phyloP scores from a whole-genome alignment of 2,113 vertebrate genomes.

The Neodon shergylaensis region DNA sequence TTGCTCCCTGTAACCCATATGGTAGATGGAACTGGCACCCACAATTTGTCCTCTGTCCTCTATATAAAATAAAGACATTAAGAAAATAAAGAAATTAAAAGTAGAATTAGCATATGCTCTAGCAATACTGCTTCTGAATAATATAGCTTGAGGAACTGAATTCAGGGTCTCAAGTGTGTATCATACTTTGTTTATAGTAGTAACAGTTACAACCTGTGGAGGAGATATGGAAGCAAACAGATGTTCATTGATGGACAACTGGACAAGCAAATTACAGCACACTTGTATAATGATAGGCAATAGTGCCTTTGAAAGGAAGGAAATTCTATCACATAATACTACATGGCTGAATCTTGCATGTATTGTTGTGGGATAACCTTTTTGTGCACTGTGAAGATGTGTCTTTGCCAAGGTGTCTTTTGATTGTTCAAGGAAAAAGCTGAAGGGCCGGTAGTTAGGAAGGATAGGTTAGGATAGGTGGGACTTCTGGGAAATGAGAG shows the following conservation, averaged over 20 bases:
- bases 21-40: background rate
- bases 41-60: background rate
- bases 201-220: no score
- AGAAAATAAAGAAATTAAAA: background rate
- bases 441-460: background rate
- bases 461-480: background rate
- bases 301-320: background rate
- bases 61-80: background rate
- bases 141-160: background rate
- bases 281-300: background rate
- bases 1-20: background rate
- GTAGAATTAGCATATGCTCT: background rate
- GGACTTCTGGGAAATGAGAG: background rate
- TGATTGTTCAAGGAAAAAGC: background rate
- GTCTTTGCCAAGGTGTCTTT: background rate
- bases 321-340: background rate
- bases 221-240: background rate
- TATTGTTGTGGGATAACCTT: background rate
- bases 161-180: no score
- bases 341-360: background rate
- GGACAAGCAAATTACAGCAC: background rate
- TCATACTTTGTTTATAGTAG: no score
- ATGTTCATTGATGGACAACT: background rate
- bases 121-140: background rate
- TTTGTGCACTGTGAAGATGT: background rate